Evolutionary conservation across 2,888 invertebrate species (phyloP).

Genomic region (Pseudococcus jackbeardsleyi): DNA sequence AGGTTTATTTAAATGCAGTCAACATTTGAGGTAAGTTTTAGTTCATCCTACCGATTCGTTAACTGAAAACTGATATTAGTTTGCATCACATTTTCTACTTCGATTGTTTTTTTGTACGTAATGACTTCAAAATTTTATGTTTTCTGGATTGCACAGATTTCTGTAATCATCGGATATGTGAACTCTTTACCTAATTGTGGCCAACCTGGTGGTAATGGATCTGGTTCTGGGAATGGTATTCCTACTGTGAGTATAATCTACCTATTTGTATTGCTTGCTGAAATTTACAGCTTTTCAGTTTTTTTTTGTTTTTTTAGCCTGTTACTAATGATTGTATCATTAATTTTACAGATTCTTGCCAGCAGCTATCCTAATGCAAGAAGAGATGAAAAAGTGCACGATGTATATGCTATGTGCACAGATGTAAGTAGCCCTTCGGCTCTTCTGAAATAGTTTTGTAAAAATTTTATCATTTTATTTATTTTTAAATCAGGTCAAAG

Average conservation of each 20-base stretch:
- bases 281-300: background rate
- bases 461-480: background rate
- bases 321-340: background rate
- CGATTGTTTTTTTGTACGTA: background rate
- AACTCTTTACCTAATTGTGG: background rate
- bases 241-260: background rate
- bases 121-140: slow-evolving; percentile 8
- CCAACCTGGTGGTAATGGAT: background rate
- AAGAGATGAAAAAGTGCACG: slow-evolving; percentile 83
- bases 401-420: slow-evolving; percentile 83
- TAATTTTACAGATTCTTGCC: background rate
- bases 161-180: background rate
- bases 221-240: background rate
- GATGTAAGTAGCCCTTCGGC: background rate
- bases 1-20: background rate
- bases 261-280: background rate
- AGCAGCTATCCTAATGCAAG: slow-evolving; percentile 78
- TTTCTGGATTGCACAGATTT: background rate
- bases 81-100: background rate
- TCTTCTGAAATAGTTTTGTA: background rate
- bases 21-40: no score
- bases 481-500: background rate
- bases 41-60: no score
- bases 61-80: background rate
- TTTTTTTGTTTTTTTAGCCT: background rate